Conservation (phyloP, 2,797 vertebrate genomes). For the Oceanodroma leucorhoa region DNA sequence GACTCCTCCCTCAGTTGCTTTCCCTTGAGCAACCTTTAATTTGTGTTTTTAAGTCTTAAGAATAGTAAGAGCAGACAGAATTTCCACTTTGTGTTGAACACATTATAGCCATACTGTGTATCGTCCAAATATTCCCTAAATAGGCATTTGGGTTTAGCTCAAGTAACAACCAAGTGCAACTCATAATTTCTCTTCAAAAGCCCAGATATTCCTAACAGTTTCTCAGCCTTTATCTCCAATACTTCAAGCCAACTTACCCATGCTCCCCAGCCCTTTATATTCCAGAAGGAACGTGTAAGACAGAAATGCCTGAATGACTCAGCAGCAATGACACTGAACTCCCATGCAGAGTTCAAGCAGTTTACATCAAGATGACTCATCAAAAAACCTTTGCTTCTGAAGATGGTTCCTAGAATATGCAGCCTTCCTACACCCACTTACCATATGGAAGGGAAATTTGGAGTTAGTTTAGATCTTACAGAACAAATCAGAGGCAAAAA, state of each 20-base stretch:
- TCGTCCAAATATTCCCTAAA: background rate
- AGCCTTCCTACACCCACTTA: conserved; percentile 1
- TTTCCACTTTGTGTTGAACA: background rate
- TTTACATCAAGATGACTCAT: background rate
- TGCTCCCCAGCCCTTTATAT: background rate
- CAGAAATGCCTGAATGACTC: background rate
- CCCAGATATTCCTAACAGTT: background rate
- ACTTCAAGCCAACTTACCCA: background rate
- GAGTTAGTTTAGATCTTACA: background rate
- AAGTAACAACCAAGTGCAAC: background rate
- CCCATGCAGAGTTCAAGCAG: background rate
- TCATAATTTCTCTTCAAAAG: background rate
- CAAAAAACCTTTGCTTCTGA: background rate
- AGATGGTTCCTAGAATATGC: background rate
- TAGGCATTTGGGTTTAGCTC: background rate
- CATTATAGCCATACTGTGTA: background rate
- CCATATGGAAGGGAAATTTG: background rate
- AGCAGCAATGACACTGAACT: background rate
- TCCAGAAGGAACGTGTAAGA: background rate
- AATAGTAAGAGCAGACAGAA: background rate
- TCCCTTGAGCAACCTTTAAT: background rate
- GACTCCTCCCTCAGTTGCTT: background rate
- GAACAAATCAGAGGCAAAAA: background rate
- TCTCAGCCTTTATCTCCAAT: background rate
- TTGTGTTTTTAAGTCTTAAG: background rate